Evolutionary conservation across 2,797 vertebrate genomes (phyloP), one percentile per base, ranked within the genome.

Genomic region (Enteromius anoplus): DNA sequence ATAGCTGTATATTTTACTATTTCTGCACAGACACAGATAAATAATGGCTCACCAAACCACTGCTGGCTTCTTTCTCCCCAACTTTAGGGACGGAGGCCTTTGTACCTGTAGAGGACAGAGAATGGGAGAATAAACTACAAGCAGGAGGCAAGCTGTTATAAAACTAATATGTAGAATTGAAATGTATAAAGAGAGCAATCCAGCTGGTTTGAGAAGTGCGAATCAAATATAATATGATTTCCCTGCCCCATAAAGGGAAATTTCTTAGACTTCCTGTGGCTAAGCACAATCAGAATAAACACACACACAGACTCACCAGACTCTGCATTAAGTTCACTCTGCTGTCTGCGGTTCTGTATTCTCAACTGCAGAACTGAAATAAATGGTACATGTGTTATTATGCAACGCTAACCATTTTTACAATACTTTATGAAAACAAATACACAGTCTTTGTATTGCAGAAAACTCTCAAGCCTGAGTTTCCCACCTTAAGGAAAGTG

Each of bases 321-420:
- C 84, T 95, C 94, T 64, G 92, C 91, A 90, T 89, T 94, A 88
- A 95, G 94, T 89, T 96, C 94, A 87, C 94, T 95, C 88, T 96
- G 96, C 87, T 92, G 91, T 60, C 93, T 93, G 85, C 96, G 94
- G 88, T 96, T 96, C 88, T 96, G 95, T 89, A 96, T 96, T 92
- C 96, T 94, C 90, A 96, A 26, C 92, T 96, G 95, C 89, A 96
- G 93, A 60, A 96, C 95, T 96, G 91, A 82, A 92, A 91, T 90
- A 70, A 2, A 91, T 84, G 78, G 62, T 37, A 47, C 53, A 85
- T 68, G 26, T 34, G 17, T 80, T 69, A 69, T 21, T 21, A 19
- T n/a, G 29, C 14, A 80, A 76, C 42, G 5, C 42, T 66, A 81
- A 68, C 4, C 26, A 47, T 14, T 55, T 53, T 6, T 29, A 23